Percentiles rank a stretch among this genome's conserved stretches.
Evolutionary conservation across 2,113 vertebrate species (phyloP).

Genomic region (Lutjanus erythropterus): DNA sequence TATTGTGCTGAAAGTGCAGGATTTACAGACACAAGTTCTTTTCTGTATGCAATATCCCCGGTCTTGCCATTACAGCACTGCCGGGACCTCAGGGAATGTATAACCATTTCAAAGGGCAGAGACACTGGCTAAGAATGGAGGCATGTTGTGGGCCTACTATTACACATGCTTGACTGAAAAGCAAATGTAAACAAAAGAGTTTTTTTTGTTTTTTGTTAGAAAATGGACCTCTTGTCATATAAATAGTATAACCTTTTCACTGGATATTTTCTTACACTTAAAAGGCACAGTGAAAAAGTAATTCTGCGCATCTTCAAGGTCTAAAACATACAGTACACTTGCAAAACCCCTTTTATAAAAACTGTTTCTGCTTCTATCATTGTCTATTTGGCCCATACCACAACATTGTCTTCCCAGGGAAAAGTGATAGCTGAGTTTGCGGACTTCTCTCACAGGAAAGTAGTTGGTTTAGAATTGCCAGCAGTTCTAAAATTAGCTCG

Average conservation of each 20-base stretch:
- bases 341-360: not conserved
- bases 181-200: slow-evolving; percentile 39
- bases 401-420: not conserved
- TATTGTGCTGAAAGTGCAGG: slow-evolving; percentile 29
- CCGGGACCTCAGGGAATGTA: slow-evolving; percentile 11
- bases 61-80: slow-evolving; percentile 37
- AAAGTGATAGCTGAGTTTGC: slow-evolving; percentile 36
- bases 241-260: not conserved
- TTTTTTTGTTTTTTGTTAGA: no score
- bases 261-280: slow-evolving; percentile 3
- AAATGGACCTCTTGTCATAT: not conserved
- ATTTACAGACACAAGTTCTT: slow-evolving; percentile 37
- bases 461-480: slow-evolving; percentile 52
- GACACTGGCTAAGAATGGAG: slow-evolving; percentile 23
- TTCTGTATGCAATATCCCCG: slow-evolving; percentile 18
- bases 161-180: slow-evolving; percentile 25
- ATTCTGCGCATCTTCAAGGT: not conserved
- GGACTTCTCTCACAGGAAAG: slow-evolving; percentile 41
- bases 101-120: slow-evolving; percentile 29
- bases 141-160: slow-evolving; percentile 12
- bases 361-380: not conserved
- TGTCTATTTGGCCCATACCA: slow-evolving; percentile 2
- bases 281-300: not conserved
- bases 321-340: not conserved
- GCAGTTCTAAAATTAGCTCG: slow-evolving; percentile 71